Conservation (phyloP, 2,113 vertebrate species). For the Corythaixoides concolor region DNA sequence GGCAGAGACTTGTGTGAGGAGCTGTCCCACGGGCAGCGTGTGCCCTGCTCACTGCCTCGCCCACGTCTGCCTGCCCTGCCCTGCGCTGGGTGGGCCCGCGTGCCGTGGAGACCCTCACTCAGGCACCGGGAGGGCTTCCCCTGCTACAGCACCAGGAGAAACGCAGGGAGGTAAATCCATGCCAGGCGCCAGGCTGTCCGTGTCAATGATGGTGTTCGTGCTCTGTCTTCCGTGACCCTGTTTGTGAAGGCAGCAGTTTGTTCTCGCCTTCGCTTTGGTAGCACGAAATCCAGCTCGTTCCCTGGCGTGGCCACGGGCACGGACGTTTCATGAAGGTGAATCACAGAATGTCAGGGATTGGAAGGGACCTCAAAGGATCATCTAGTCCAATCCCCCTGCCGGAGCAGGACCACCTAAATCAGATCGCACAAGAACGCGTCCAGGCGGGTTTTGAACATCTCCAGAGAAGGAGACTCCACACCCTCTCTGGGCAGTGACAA, state of each 20-base stretch:
- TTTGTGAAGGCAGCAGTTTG: not conserved
- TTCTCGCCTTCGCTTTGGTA: not conserved
- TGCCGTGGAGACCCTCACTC: fast-evolving
- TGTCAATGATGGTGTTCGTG: not conserved
- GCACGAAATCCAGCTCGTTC: not conserved
- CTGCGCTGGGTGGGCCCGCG: fast-evolving
- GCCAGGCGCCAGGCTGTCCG: fast-evolving
- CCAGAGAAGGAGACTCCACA: no score
- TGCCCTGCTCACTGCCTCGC: not conserved
- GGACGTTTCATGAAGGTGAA: not conserved
- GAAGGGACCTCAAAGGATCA: no score
- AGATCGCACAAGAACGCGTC: no score
- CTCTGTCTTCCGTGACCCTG: not conserved
- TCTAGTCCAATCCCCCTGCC: no score
- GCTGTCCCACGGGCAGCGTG: fast-evolving
- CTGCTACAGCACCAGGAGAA: not conserved
- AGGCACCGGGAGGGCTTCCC: not conserved
- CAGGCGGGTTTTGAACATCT: no score
- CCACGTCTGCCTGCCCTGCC: fast-evolving
- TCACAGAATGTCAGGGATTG: no score
- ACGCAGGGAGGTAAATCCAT: fast-evolving
- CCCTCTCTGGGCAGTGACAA: no score
- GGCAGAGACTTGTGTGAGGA: not conserved
- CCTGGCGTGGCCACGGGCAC: fast-evolving
- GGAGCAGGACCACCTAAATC: no score